phyloP scores from a whole-genome alignment of 2,113 vertebrate genomes.

The Daboia siamensis region DNA sequence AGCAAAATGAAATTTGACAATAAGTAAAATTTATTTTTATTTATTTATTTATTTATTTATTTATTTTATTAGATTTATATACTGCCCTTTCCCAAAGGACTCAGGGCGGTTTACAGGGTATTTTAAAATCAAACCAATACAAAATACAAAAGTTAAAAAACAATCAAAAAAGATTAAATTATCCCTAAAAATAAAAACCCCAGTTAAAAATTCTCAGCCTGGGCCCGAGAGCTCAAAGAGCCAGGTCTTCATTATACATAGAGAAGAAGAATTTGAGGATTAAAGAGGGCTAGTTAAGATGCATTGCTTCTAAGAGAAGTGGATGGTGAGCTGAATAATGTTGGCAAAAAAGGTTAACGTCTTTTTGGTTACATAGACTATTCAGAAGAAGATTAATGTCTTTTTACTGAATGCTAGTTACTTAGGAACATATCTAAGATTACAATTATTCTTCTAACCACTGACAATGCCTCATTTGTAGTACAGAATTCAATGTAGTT shows the following conservation, averaged over 20 bases:
- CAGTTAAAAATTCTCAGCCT: too few species aligned
- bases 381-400: background rate
- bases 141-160: too few species aligned
- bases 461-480: background rate
- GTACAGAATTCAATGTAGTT: background rate
- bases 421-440: background rate
- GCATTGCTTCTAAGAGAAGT: background rate
- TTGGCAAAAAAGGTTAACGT: background rate
- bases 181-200: too few species aligned
- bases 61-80: too few species aligned
- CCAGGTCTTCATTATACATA: background rate
- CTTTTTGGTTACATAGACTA: background rate
- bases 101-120: too few species aligned
- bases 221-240: too few species aligned
- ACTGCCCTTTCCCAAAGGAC: too few species aligned
- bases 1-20: background rate
- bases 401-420: background rate
- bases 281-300: background rate
- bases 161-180: too few species aligned
- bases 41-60: too few species aligned
- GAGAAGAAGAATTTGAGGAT: background rate
- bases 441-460: background rate
- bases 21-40: constrained; percentile 5
- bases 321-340: background rate
- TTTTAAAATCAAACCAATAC: too few species aligned